A percentile compares a stretch with the other conserved stretches of the same genome.
phyloP scores from a whole-genome alignment of 2,888 invertebrate species.

The Mimas tiliae region DNA sequence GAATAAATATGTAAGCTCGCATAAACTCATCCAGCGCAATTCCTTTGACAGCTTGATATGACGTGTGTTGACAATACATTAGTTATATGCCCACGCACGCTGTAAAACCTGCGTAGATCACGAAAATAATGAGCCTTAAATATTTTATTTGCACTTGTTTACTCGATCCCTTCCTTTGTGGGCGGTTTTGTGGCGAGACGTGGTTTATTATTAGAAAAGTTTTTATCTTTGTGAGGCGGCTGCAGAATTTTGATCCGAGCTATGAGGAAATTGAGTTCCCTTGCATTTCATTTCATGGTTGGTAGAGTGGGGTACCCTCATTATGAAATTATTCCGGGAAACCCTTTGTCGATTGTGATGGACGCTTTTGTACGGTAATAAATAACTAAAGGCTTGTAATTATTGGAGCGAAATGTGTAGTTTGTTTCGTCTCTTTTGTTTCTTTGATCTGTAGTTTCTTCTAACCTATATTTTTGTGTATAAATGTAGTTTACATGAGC shows the following conservation, averaged over 20 bases:
- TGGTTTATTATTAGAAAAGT: slow-evolving; percentile 59
- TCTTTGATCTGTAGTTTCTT: neutral
- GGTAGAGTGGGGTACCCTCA: slow-evolving; percentile 41
- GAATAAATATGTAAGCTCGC: slow-evolving; percentile 21
- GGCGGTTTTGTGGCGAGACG: slow-evolving; percentile 35
- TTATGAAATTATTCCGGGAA: slow-evolving; percentile 47
- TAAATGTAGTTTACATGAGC: no score
- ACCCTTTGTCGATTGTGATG: slow-evolving; percentile 41
- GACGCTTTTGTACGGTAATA: slow-evolving; percentile 42
- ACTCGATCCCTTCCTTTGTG: slow-evolving; percentile 43
- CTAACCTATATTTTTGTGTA: no score
- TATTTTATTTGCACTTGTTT: slow-evolving; percentile 57
- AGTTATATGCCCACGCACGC: slow-evolving; percentile 35
- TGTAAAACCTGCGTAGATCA: slow-evolving; percentile 36
- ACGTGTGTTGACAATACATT: slow-evolving; percentile 37
- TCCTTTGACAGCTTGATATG: slow-evolving; percentile 33
- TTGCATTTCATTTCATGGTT: slow-evolving; percentile 64
- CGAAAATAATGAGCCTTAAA: slow-evolving; percentile 56
- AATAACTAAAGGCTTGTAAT: slow-evolving; percentile 32
- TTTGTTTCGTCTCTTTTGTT: neutral
- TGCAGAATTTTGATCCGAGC: slow-evolving; percentile 49
- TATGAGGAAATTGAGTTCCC: slow-evolving; percentile 67
- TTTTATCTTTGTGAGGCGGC: slow-evolving; percentile 54
- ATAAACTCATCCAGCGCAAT: slow-evolving; percentile 22
- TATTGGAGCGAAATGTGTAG: neutral